Conservation (phyloP, 2,797 vertebrate genomes). For the Phataginus tetradactyla region DNA sequence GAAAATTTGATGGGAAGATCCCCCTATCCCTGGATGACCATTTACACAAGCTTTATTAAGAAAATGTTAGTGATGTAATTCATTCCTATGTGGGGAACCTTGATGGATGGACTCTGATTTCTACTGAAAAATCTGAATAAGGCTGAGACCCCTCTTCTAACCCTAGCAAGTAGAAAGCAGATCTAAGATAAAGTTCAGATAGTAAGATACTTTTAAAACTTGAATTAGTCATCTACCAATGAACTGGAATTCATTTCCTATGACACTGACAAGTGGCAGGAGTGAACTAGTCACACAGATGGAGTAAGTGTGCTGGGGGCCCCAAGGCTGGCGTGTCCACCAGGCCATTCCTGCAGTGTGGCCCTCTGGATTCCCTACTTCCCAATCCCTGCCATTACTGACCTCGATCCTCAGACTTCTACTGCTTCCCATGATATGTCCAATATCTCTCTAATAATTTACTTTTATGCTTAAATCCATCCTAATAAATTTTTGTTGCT, state of each 20-base stretch:
- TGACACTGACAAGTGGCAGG: not conserved
- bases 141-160: not conserved
- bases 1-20: not conserved
- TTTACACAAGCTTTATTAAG: not conserved
- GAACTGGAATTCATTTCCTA: not conserved
- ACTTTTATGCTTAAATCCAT: not conserved
- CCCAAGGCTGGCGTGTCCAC: accelerated
- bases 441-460: not conserved
- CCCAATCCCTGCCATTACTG: not conserved
- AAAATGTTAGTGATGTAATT: not conserved
- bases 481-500: not conserved
- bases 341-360: not conserved
- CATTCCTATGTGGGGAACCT: not conserved
- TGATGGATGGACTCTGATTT: not conserved
- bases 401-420: not conserved
- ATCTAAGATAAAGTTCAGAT: not conserved
- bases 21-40: not conserved
- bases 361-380: not conserved
- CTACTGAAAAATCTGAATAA: not conserved
- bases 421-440: not conserved
- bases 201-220: not conserved
- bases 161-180: not conserved
- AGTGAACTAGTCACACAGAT: not conserved
- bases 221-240: not conserved
- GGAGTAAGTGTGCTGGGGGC: not conserved